Conservation (phyloP, 2,888 invertebrate genomes). For the Pelosia muscerda region DNA sequence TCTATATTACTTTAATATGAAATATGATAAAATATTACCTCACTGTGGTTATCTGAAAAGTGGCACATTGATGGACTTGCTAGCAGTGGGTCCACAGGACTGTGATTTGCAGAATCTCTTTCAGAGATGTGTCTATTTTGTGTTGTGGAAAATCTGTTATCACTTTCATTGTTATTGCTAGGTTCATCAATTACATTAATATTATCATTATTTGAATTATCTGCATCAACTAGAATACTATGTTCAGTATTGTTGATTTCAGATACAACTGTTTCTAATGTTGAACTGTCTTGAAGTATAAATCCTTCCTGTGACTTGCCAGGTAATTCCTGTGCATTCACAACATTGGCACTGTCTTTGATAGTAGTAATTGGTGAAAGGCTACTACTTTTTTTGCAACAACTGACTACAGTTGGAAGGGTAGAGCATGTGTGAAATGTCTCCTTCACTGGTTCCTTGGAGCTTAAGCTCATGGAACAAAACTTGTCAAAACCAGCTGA, state of each 20-base stretch:
- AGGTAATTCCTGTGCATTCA: slow-evolving; percentile 56
- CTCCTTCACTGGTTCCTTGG: slow-evolving; percentile 60
- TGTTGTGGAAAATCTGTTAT: slow-evolving; percentile 72
- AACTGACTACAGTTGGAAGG: slow-evolving; percentile 60
- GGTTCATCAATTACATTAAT: slow-evolving; percentile 70
- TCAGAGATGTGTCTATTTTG: slow-evolving; percentile 78
- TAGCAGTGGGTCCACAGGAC: slow-evolving; percentile 90
- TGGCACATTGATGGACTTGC: slow-evolving; percentile 90
- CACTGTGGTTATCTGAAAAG: slow-evolving; percentile 90
- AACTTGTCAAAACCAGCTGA: slow-evolving; percentile 65
- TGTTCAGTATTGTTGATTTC: slow-evolving; percentile 59
- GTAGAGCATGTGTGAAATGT: slow-evolving; percentile 58
- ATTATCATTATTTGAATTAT: slow-evolving; percentile 71
- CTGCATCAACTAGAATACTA: slow-evolving; percentile 62
- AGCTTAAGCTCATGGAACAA: slow-evolving; percentile 52
- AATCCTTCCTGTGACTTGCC: slow-evolving; percentile 55
- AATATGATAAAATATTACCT: slow-evolving; percentile 71
- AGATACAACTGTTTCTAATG: slow-evolving; percentile 59
- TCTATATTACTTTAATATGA: neutral
- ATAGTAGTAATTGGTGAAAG: slow-evolving; percentile 54
- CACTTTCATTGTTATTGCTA: slow-evolving; percentile 72
- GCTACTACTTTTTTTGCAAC: slow-evolving; percentile 56
- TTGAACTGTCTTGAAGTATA: slow-evolving; percentile 63
- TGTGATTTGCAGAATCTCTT: slow-evolving; percentile 92
- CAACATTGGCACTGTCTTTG: slow-evolving; percentile 56